These are phyloP conservation scores for Jaculus jaculus DNA, from an alignment of 2,113 vertebrate species.

Conservation along the genomic window DNA sequence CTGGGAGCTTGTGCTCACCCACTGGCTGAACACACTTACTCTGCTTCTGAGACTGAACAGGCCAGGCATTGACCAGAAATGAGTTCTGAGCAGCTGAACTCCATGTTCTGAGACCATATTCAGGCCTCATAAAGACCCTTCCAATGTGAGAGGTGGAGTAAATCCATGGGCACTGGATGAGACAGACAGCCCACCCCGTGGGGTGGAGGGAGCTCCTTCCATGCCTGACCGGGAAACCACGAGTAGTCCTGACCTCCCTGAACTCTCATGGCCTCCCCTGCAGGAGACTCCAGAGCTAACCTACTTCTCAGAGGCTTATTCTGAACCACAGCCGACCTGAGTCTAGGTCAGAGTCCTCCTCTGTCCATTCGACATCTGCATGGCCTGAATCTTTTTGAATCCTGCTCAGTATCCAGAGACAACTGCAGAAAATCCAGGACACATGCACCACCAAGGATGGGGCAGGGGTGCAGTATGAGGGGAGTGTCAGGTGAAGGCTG, in stretches of 20 bases:
- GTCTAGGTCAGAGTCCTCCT: neutral
- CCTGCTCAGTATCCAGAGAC: neutral
- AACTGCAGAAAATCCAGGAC: neutral
- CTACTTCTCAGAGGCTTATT: neutral
- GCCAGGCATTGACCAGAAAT: too few relatives aligned
- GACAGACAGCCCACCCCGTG: neutral
- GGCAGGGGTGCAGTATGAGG: rapidly evolving
- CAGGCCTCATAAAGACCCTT: neutral
- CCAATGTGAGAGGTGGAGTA: neutral
- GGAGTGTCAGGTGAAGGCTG: neutral
- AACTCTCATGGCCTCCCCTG: neutral
- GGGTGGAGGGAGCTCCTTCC: neutral
- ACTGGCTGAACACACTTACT: neutral
- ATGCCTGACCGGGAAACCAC: rapidly evolving
- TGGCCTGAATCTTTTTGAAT: neutral
- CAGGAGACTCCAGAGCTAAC: neutral
- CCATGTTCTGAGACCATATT: neutral
- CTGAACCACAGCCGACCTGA: neutral
- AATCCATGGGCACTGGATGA: neutral
- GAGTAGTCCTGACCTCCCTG: neutral
- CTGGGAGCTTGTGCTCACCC: neutral
- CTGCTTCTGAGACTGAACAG: too few relatives aligned
- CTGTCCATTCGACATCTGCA: neutral
- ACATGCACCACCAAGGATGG: neutral
- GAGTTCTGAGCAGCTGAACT: neutral